Evolutionary conservation across 2,113 vertebrate species (phyloP), one percentile per base, ranked within the genome.

Genomic region (Silurus asotus): DNA sequence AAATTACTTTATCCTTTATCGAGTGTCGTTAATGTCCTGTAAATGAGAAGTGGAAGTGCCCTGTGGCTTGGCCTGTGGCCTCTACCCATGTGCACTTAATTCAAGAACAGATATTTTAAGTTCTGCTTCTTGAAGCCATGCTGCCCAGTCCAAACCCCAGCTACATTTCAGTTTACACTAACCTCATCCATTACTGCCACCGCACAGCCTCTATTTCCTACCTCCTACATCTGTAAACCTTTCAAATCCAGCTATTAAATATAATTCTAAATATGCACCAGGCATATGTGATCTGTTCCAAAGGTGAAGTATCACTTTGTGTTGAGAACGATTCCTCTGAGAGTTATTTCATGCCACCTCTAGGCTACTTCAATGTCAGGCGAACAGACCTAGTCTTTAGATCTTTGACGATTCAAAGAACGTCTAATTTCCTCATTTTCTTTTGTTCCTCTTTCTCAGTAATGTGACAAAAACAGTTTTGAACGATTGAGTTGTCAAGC

Each of bases 1-100:
- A 96, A 96, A 96, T 97, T 96, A 96, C 96, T 95, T 94, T 94
- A 95, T 94, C 96, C 95, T 96, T 96, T 95, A 96, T 96, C 94
- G 94, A 96, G 96, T 96, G 95, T 94, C 95, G 92, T 94, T 96
- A 96, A 96, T 96, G 95, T 94, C 94, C 95, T 96, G 95, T 93
- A 95, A 96, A 95, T 93, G 95, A 96, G 94, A 95, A 96, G 96
- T 96, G 95, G 96, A 95, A 95, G 92, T 90, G 89, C 93, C 96
- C 94, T 82, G 87, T 88, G 85, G 95, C 92, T 86, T 90, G 94
- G 94, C 95, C 95, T 88, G 84, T 92, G 92, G 95, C 95, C 90
- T 92, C 89, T 91, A 92, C 94, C 90, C 72, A 70, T 6, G 89
- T 94, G 93, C 95, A 95, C 96, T 96, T 96, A 95, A 96, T 96